Base-by-base conservation (phyloP, 2,797 vertebrate species). In the Botia kubotai region DNA sequence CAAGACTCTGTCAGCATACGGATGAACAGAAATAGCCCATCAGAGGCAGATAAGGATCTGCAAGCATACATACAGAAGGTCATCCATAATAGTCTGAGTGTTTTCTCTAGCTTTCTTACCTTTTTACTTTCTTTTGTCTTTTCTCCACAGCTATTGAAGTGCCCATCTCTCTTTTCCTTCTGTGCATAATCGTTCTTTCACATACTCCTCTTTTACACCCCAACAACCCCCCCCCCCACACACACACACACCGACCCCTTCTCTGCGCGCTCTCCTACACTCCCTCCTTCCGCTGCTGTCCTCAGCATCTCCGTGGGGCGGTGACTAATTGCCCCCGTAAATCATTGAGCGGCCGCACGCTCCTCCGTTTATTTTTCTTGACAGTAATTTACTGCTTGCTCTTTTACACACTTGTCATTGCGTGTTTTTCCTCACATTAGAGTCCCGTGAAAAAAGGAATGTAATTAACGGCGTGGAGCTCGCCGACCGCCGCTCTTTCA, bases 371-470 rank as follows among this genome's bases (percentile, higher is more conserved):
- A 98, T 96, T 98, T 98, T 97, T 96, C 91, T 95, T 97, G 98
- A 98, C 98, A 98, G 97, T 99, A 98, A 99, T 98, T 97, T 98
- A 99, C 95, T 98, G 96, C 96, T 96, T 97, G 97, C 96, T 99
- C 98, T 99, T 98, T 98, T 97, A 96, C 96, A 97, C 96, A 98
- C 97, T 98, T 99, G 98, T 98, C 98, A 98, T 94, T 90, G 94
- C 91, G 91, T 98, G 96, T 98, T 99, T 98, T 97, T 97, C 96
- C 95, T 97, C 96, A 96, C 95, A 97, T 98, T 98, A 98, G 96
- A 97, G 97, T 96, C 95, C 95, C 95, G 95, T 95, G 95, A 96
- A 96, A 96, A 97, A 96, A 96, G 96, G 96, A 96, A 95, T 95
- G 96, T 99, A 99, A 99, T 99, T 99, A 99, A 97, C 96, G 92